These are phyloP conservation scores for Argyresthia albistria DNA, from an alignment of 2,888 invertebrate genomes.

Conservation along the genomic window DNA sequence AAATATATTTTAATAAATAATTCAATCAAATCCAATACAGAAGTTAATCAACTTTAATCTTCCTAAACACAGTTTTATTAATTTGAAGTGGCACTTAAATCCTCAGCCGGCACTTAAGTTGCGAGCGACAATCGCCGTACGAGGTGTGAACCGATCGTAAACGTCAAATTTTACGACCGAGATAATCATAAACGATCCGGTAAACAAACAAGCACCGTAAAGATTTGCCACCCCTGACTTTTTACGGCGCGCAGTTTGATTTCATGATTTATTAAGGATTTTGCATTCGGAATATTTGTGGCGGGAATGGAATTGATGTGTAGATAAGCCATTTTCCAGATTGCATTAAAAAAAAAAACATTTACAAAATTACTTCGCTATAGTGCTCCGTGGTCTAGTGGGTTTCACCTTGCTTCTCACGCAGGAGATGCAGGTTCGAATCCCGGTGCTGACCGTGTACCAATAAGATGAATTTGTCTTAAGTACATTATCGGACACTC, in stretches of 20 bases:
- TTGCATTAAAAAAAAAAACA: too few relatives aligned
- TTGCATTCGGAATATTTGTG: background rate
- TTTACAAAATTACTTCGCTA: too few relatives aligned
- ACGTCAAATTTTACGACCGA: slow-evolving; percentile 58
- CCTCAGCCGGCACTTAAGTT: slow-evolving; percentile 6
- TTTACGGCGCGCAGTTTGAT: background rate
- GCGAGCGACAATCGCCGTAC: slow-evolving; percentile 36
- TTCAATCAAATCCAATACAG: too few relatives aligned
- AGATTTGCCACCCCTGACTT: slow-evolving; percentile 5
- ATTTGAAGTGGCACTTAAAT: slow-evolving; percentile 40
- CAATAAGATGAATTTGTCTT: too few relatives aligned
- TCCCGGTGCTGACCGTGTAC: too few relatives aligned
- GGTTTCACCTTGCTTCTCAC: too few relatives aligned
- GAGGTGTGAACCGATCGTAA: slow-evolving; percentile 63
- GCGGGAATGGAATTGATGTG: too few relatives aligned
- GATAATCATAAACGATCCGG: slow-evolving; percentile 62
- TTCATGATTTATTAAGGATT: background rate
- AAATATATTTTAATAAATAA: background rate
- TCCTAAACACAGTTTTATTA: slow-evolving; percentile 39
- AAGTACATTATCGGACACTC: too few relatives aligned
- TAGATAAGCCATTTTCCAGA: too few relatives aligned
- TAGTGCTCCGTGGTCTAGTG: too few relatives aligned
- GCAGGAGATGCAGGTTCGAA: too few relatives aligned
- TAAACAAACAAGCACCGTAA: slow-evolving; percentile 59
- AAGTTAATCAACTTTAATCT: slow-evolving; percentile 15